Evolutionary conservation across 2,113 vertebrate genomes (phyloP).

Genomic region (Phoenicopterus ruber): DNA sequence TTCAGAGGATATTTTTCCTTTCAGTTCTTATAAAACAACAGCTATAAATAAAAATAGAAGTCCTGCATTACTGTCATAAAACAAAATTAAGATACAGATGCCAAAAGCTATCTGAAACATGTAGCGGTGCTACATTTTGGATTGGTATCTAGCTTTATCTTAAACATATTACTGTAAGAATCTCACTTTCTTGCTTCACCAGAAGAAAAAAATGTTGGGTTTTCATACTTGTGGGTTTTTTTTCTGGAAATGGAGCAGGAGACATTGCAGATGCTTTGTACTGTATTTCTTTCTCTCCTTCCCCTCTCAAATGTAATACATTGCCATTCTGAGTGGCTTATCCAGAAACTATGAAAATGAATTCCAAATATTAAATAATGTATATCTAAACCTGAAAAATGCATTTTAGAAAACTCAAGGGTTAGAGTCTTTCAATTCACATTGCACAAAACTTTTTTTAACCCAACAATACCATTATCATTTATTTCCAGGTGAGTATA

Average conservation of each 20-base stretch:
- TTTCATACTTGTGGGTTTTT: neutral
- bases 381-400: conserved; percentile 23
- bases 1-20: neutral
- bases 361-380: conserved; percentile 32
- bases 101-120: neutral
- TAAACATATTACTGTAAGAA: neutral
- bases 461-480: neutral
- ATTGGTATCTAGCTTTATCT: neutral
- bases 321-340: neutral
- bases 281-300: neutral
- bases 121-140: neutral
- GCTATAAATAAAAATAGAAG: neutral
- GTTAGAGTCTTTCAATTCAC: neutral
- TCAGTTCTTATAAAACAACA: neutral
- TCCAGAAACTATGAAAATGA: neutral
- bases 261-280: neutral
- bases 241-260: neutral
- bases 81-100: neutral
- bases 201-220: neutral
- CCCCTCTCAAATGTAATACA: neutral
- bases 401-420: neutral
- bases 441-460: neutral
- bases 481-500: neutral
- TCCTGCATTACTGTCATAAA: neutral
- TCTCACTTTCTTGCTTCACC: neutral